Percentiles rank a stretch among this genome's conserved stretches.
Evolutionary conservation across 2,888 invertebrate species (phyloP).

Genomic region (Electrophaes corylata): DNA sequence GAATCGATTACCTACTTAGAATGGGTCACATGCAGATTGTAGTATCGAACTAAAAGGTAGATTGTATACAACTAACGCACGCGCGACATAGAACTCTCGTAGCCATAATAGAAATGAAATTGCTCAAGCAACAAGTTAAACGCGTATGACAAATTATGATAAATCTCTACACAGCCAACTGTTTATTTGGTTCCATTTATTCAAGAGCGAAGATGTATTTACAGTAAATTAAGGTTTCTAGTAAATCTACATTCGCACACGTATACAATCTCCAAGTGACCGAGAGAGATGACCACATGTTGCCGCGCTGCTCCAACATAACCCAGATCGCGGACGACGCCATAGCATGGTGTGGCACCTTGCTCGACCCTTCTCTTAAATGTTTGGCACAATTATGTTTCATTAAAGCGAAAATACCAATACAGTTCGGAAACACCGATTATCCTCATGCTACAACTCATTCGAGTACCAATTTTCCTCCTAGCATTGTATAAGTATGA

Average conservation of each 20-base stretch:
- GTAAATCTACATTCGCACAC: conserved; percentile 38
- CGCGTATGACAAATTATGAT: conserved; percentile 51
- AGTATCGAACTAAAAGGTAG: background rate
- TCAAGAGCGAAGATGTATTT: conserved; percentile 12
- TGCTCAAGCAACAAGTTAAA: conserved; percentile 22
- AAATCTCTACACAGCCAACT: conserved; percentile 49
- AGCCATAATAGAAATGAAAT: conserved; percentile 4
- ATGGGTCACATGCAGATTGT: background rate
- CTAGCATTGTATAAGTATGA: conserved; percentile 3
- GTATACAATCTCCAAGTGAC: conserved; percentile 42
- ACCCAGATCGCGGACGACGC: conserved; percentile 64
- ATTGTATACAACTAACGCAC: background rate
- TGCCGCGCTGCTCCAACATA: conserved; percentile 55
- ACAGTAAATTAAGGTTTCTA: conserved; percentile 37
- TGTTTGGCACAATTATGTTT: conserved; percentile 53
- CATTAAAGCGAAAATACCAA: conserved; percentile 44
- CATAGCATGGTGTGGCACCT: conserved; percentile 56
- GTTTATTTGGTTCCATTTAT: conserved; percentile 14
- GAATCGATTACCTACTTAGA: background rate
- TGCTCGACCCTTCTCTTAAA: conserved; percentile 63
- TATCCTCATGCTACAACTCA: conserved; percentile 30
- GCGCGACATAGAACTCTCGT: background rate
- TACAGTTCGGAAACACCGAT: conserved; percentile 28
- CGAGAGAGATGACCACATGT: conserved; percentile 53
- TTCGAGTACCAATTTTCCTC: conserved; percentile 17